Percentiles rank a stretch among this genome's conserved stretches.
phyloP scores from a whole-genome alignment of 1,140 invertebrate genomes.

The Homarus americanus region DNA sequence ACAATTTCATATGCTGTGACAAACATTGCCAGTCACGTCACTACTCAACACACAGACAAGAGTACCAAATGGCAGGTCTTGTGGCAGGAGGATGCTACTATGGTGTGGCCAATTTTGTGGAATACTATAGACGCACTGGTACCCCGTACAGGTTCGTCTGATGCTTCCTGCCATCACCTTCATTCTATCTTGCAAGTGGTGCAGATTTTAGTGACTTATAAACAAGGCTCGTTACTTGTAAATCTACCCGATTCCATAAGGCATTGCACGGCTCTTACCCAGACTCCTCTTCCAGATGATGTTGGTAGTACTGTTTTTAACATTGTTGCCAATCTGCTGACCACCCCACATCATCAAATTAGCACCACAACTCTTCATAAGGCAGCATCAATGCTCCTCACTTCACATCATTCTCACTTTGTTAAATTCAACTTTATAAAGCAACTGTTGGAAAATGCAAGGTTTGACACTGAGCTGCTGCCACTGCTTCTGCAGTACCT shows the following conservation, averaged over 20 bases:
- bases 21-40: conserved; percentile 32
- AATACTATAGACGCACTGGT: not conserved
- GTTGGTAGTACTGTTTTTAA: conserved; percentile 28
- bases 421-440: conserved; percentile 40
- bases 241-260: conserved; percentile 26
- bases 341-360: not conserved
- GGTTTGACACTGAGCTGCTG: conserved; percentile 61
- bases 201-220: conserved; percentile 29
- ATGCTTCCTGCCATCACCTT: conserved; percentile 27
- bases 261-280: conserved; percentile 25
- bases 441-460: conserved; percentile 18
- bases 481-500: conserved; percentile 31
- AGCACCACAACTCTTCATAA: not conserved
- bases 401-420: conserved; percentile 4
- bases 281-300: conserved; percentile 31
- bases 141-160: not conserved
- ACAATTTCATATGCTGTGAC: not conserved
- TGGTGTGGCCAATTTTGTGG: conserved; percentile 58
- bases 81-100: conserved; percentile 32
- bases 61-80: conserved; percentile 31
- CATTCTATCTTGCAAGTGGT: conserved; percentile 47
- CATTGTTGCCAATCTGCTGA: conserved; percentile 22
- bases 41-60: conserved; percentile 30
- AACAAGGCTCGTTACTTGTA: conserved; percentile 17
- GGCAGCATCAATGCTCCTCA: conserved; percentile 3